phyloP scores from a whole-genome alignment of 1,140 invertebrate genomes.

The Hetaerina americana region DNA sequence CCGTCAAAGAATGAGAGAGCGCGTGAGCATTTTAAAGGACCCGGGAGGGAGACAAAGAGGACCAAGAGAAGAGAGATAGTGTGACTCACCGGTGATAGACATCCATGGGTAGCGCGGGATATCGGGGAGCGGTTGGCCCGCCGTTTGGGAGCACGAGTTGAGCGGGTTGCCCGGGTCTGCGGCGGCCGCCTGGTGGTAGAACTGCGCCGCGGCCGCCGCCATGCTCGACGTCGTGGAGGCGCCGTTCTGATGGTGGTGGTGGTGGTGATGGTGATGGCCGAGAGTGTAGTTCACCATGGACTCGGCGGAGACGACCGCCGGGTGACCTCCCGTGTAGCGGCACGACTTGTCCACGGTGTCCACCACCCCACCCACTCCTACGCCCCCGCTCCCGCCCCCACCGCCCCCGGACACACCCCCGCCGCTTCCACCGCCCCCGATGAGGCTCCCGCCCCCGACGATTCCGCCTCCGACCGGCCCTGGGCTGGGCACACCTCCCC shows the following conservation, averaged over 20 bases:
- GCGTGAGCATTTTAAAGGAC: neutral
- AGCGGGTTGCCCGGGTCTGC: slow-evolving; percentile 43
- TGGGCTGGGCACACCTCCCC: neutral
- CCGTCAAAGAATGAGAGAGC: neutral
- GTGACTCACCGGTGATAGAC: slow-evolving; percentile 82
- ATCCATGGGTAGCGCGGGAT: slow-evolving; percentile 93
- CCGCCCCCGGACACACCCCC: neutral
- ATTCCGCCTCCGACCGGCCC: neutral
- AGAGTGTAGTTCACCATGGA: slow-evolving; percentile 62
- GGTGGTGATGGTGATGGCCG: slow-evolving; percentile 35
- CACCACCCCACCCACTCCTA: slow-evolving; percentile 34
- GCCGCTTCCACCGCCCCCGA: neutral
- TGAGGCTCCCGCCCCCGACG: neutral
- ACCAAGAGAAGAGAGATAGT: neutral
- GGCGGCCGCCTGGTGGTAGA: slow-evolving; percentile 69
- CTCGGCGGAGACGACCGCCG: slow-evolving; percentile 49
- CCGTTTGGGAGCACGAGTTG: slow-evolving; percentile 40
- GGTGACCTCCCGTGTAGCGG: slow-evolving; percentile 52
- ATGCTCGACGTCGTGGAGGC: slow-evolving; percentile 39
- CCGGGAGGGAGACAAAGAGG: neutral
- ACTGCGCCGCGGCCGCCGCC: slow-evolving; percentile 56
- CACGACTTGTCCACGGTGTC: slow-evolving; percentile 57
- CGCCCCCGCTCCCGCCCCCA: neutral
- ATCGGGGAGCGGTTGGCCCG: slow-evolving; percentile 64
- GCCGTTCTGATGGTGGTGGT: slow-evolving; percentile 60